A percentile compares a stretch with the other conserved stretches of the same genome.
Evolutionary conservation across 2,888 invertebrate species (phyloP).

Genomic region (Tanypteryx hageni): DNA sequence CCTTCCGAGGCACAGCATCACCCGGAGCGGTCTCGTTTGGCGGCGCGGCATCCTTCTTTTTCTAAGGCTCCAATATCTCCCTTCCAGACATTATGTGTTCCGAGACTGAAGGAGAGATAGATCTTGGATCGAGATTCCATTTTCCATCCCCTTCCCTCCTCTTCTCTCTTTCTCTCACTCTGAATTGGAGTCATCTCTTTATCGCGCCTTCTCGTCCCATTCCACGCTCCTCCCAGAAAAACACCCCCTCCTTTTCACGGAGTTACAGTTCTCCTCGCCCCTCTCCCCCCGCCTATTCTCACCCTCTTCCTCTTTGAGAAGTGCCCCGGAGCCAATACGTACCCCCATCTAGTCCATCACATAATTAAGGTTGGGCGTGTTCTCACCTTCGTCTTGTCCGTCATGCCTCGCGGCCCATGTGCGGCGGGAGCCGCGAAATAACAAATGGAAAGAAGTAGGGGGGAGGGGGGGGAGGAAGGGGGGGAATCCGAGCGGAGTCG

Average conservation of each 20-base stretch:
- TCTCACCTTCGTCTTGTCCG: slow-evolving; percentile 41
- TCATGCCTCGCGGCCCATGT: slow-evolving; percentile 2
- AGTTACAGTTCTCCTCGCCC: not conserved
- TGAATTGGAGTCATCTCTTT: slow-evolving; percentile 44
- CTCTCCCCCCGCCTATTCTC: not conserved
- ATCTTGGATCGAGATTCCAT: slow-evolving; percentile 47
- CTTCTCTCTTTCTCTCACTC: not conserved
- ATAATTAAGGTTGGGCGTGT: slow-evolving; percentile 56
- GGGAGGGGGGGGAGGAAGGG: not conserved
- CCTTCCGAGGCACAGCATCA: not conserved
- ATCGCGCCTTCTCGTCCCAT: not conserved
- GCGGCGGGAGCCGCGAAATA: slow-evolving; percentile 33
- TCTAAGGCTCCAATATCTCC: not conserved
- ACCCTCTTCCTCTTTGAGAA: not conserved
- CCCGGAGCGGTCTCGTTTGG: slow-evolving; percentile 46
- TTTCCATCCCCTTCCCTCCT: not conserved
- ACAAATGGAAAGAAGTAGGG: slow-evolving; percentile 31
- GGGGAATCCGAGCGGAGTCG: not conserved
- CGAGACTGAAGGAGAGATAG: slow-evolving; percentile 5
- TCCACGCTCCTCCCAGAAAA: slow-evolving; percentile 7
- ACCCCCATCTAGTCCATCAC: slow-evolving; percentile 41
- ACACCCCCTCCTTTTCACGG: not conserved
- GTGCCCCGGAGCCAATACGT: not conserved
- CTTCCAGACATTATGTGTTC: slow-evolving; percentile 10
- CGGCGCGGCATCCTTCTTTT: not conserved